Conservation (phyloP, 2,888 invertebrate species). For the Auanema freiburgensis region DNA sequence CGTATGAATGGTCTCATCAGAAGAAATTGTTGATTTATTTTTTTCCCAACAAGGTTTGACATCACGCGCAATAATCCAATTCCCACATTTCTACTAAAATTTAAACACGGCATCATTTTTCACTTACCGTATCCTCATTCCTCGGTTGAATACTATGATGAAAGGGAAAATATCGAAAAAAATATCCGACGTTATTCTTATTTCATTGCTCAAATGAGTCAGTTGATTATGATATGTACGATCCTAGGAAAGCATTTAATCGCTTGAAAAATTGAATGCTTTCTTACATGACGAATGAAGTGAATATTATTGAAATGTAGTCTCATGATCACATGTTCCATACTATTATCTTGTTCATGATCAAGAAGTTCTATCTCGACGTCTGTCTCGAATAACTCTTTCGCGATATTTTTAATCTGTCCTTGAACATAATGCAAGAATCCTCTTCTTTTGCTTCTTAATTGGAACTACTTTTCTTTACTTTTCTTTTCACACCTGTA, state of each 20-base stretch:
- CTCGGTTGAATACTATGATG: conserved; percentile 89
- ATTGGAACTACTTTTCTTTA: conserved; percentile 12
- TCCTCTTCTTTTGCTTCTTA: conserved; percentile 81
- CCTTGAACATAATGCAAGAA: conserved; percentile 94
- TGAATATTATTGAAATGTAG: conserved; percentile 88
- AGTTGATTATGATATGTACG: conserved; percentile 26
- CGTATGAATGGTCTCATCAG: conserved; percentile 87
- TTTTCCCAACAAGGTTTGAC: conserved; percentile 83
- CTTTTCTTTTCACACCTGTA: conserved; percentile 71
- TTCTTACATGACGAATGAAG: conserved; percentile 16
- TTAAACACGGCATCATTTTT: too few species aligned
- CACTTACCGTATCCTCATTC: conserved; percentile 50
- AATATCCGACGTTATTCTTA: conserved; percentile 71
- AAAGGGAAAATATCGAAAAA: conserved; percentile 96
- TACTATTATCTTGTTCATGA: conserved; percentile 84
- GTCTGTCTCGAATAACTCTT: conserved; percentile 86
- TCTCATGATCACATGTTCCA: conserved; percentile 89
- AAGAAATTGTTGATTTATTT: conserved; percentile 88
- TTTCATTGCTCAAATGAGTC: conserved; percentile 31
- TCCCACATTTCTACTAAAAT: conserved; percentile 80
- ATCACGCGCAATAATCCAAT: conserved; percentile 82
- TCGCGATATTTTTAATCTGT: conserved; percentile 56
- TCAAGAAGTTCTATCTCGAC: conserved; percentile 86
- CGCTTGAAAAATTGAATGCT: too few species aligned
- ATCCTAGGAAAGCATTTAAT: conserved; percentile 15